Percentiles rank a stretch among this genome's conserved stretches.
phyloP scores from a whole-genome alignment of 2,797 vertebrate species.

The Amblyraja radiata region DNA sequence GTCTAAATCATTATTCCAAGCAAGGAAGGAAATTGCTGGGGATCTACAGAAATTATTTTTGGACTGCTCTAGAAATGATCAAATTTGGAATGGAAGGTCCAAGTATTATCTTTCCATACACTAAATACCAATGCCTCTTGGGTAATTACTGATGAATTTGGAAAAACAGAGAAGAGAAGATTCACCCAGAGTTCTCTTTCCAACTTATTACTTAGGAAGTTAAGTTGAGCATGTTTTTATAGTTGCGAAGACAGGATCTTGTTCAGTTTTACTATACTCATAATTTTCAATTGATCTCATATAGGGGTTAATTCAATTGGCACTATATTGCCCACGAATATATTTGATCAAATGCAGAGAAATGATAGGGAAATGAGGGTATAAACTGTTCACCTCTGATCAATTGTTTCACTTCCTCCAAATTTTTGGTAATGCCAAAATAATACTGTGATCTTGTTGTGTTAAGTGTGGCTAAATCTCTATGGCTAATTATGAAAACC shows the following conservation, averaged over 20 bases:
- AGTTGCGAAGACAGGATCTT: neutral
- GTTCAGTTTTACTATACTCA: neutral
- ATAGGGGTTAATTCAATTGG: neutral
- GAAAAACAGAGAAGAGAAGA: neutral
- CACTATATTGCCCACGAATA: neutral
- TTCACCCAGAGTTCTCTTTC: neutral
- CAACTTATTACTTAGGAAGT: neutral
- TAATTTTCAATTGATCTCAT: neutral
- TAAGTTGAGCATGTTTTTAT: neutral
- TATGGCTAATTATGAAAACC: neutral
- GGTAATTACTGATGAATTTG: neutral
- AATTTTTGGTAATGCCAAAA: neutral
- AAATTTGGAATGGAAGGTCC: neutral
- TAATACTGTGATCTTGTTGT: neutral
- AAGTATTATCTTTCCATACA: neutral
- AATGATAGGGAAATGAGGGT: neutral
- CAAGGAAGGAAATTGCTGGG: too few relatives aligned
- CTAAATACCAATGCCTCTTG: neutral
- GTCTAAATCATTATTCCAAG: too few relatives aligned
- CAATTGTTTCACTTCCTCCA: neutral
- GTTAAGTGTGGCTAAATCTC: neutral
- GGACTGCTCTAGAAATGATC: neutral
- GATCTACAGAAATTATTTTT: neutral
- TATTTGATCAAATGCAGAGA: neutral
- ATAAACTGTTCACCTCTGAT: neutral